Evolutionary conservation across 1,140 invertebrate genomes (phyloP), one percentile per base, ranked within the genome.

Genomic region (Himalopsyche phryganea): DNA sequence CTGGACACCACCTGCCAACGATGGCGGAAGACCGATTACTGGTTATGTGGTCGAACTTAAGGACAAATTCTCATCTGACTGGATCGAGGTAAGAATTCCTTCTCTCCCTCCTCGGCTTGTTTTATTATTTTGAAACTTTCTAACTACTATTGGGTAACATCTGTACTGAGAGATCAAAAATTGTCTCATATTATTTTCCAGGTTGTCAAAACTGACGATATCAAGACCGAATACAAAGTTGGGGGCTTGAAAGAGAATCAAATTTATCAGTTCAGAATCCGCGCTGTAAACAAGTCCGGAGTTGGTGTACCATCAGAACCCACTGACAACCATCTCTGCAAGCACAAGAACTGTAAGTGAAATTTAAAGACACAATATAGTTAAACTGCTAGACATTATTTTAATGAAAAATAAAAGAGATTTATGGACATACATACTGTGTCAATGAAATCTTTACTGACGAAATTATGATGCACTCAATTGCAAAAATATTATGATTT

Each of bases 41-140:
- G 91, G 95, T 65, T 99, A 98, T 67, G 83, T 95, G 17, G 83
- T 99, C 44, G 96, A 99, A 79, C 94, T 93, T 80, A 97, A 96
- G 70, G 94, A 98, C 69, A 98, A 98, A 79, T 90, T 92, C 66
- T 82, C 89, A 14, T 80, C 85, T 10, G 91, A 94, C 51, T 98
- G 94, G 94, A 79, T 82, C 19, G 91, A 96, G 80, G 89, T 93
- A 62, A 51, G 32, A 40, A 4, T 28, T 28, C 23, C 9, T 28
- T 5, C 9, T 28, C 23, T 28, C 23, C 23, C 9, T 28, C 23
- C 9, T 28, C 23, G 23, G 23, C 4, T n/a, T 28, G 23, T 28
- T 28, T 28, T 28, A n/a, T n/a, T n/a, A n/a, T n/a, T n/a, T n/a
- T n/a, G n/a, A n/a, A n/a, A n/a, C n/a, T 9, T 28, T 28, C 23